Base-by-base conservation (phyloP, 2,797 vertebrate species). In the Gymnocypris eckloni region DNA sequence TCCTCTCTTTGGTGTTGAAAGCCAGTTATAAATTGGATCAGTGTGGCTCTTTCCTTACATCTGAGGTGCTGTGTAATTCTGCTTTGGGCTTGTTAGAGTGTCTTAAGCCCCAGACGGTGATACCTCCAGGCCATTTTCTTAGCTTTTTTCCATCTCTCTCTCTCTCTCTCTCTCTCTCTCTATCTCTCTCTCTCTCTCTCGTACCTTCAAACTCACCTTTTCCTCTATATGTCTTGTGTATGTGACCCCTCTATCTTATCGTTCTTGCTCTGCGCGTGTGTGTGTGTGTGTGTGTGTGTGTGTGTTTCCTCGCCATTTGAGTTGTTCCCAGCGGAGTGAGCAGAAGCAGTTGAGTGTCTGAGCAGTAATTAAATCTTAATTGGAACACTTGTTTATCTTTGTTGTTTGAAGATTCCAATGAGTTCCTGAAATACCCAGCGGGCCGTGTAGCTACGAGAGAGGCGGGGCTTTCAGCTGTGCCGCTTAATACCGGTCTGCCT, bases 381-480 rank as follows among this genome's bases (percentile, higher is more conserved):
- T 93, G 89, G 90, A 93, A 92, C 91, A 93, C 91, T 92, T 93
- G 93, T 93, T 94, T 93, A 89, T 93, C 90, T 94, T 92, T 92
- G 90, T 93, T 93, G 90, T 92, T 92, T 91, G 88, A 92, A 91
- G 90, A 93, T 91, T 90, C 82, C 50, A 84, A 85, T 78, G 89
- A 90, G 89, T 89, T 89, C 71, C 76, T 79, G 85, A 64, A 86
- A 90, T 88, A 89, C 89, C 89, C 91, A 82, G 82, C 79, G 89
- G 87, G 89, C 87, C 70, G 3, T 83, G 85, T 59, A 84, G 81
- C 50, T 33, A 78, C 33, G 39, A 84, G 66, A 86, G 67, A 80
- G 87, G 88, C 33, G 75, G 88, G 64, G 87, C 75, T 54, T 76
- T 52, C 52, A 70, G 84, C 78, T 66, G 52, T 45, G 4, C 37